Conservation (phyloP, 2,797 vertebrate species). For the Melanotaenia nigrans region DNA sequence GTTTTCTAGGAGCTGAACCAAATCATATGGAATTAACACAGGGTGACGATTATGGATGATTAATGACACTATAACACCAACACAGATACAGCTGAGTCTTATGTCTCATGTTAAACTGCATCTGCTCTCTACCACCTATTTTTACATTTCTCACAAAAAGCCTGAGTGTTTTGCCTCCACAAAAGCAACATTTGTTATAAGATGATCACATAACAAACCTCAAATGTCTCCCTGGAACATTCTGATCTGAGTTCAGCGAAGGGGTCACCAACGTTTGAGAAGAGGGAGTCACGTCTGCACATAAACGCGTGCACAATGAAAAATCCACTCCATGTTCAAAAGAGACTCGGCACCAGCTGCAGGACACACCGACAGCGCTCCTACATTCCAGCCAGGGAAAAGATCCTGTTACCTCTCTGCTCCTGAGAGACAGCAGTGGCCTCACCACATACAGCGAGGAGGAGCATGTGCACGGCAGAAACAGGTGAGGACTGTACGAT, state of each 20-base stretch:
- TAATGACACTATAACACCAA: background rate
- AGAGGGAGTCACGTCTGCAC: constrained; percentile 6
- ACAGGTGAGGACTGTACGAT: constrained; percentile 46
- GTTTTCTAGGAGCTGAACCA: background rate
- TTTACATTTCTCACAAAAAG: constrained; percentile 44
- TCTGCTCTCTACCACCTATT: constrained; percentile 4
- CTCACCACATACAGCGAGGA: constrained; percentile 1
- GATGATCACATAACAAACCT: constrained; percentile 57
- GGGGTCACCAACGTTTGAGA: constrained; percentile 28
- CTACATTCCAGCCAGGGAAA: constrained; percentile 59
- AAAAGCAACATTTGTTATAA: constrained; percentile 55
- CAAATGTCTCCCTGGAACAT: constrained; percentile 55
- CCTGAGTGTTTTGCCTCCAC: constrained; percentile 36
- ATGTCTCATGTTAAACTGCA: constrained; percentile 16
- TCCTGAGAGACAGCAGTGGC: constrained; percentile 18
- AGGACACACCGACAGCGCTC: constrained; percentile 57
- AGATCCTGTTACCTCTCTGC: constrained; percentile 58
- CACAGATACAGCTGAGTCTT: constrained; percentile 7
- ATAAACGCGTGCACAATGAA: constrained; percentile 15
- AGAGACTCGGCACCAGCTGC: constrained; percentile 61
- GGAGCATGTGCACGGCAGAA: constrained; percentile 8
- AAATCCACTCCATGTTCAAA: constrained; percentile 24
- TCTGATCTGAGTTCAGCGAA: constrained; percentile 45
- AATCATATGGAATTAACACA: background rate
- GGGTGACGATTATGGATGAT: constrained; percentile 25